phyloP scores from a whole-genome alignment of 2,797 vertebrate genomes.

The Sus cebifrons region DNA sequence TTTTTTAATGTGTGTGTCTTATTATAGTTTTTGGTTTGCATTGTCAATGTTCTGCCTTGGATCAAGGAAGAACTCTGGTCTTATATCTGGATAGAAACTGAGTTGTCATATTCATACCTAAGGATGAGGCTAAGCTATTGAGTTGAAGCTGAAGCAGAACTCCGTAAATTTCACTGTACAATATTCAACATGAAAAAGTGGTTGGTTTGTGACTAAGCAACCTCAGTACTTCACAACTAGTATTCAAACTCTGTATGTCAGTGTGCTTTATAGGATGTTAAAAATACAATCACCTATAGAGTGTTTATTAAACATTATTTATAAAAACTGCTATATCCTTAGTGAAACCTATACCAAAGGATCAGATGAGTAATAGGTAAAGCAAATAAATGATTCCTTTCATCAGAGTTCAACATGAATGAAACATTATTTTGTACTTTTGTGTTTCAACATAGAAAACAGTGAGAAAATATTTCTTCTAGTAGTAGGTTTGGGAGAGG shows the following conservation, averaged over 20 bases:
- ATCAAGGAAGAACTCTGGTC: slow-evolving; percentile 71
- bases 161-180: neutral
- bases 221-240: slow-evolving; percentile 81
- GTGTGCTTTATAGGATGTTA: neutral
- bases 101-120: slow-evolving; percentile 82
- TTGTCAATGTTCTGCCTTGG: neutral
- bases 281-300: neutral
- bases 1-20: too few species aligned
- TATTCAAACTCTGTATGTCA: slow-evolving; percentile 3
- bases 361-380: neutral
- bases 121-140: slow-evolving; percentile 72
- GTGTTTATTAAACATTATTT: slow-evolving; percentile 38
- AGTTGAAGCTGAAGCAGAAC: slow-evolving; percentile 23
- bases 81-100: slow-evolving; percentile 80
- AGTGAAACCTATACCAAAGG: neutral
- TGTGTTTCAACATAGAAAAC: neutral
- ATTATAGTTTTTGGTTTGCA: too few species aligned
- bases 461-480: slow-evolving; percentile 1
- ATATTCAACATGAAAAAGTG: slow-evolving; percentile 80
- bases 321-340: neutral
- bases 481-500: neutral
- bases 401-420: neutral
- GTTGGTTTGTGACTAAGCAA: slow-evolving; percentile 81
- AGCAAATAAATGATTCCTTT: neutral
- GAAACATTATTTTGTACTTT: neutral